A percentile compares a stretch with the other conserved stretches of the same genome.
These are phyloP conservation scores for Drepana arcuata DNA, from an alignment of 1,140 invertebrate genomes.

Conservation along the genomic window DNA sequence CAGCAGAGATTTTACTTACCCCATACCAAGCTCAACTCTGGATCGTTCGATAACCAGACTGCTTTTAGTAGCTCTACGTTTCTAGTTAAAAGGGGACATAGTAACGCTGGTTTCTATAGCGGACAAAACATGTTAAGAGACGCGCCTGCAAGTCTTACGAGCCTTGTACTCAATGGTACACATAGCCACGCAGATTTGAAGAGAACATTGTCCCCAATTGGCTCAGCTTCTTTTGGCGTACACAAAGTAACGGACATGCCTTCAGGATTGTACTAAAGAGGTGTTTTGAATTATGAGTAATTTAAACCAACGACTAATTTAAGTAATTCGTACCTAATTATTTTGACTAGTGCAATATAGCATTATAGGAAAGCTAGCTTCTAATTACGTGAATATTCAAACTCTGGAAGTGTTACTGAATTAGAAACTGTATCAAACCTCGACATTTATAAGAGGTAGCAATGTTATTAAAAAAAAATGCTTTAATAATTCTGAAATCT, in stretches of 20 bases:
- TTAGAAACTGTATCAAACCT: too few relatives aligned
- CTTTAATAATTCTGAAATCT: too few relatives aligned
- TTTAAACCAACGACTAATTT: constrained; percentile 66
- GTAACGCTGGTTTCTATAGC: constrained; percentile 75
- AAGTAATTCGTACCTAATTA: constrained; percentile 51
- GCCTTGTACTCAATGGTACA: constrained; percentile 51
- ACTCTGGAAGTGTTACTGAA: too few relatives aligned
- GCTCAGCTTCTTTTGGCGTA: constrained; percentile 49
- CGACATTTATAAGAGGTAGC: too few relatives aligned
- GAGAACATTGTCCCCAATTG: constrained; percentile 49
- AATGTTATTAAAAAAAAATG: too few relatives aligned
- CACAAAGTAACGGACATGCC: constrained; percentile 80
- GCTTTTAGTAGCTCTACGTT: constrained; percentile 64
- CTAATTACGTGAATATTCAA: too few relatives aligned
- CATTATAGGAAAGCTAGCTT: constrained; percentile 21
- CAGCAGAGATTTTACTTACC: constrained; percentile 51
- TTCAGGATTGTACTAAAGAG: constrained; percentile 78
- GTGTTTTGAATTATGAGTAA: constrained; percentile 23
- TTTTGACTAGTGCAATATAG: constrained; percentile 57
- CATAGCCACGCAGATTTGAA: constrained; percentile 57
- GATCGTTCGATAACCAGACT: constrained; percentile 42
- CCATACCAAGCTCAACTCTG: constrained; percentile 42
- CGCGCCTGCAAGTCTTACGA: constrained; percentile 59
- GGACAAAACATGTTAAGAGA: constrained; percentile 65
- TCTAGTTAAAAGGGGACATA: constrained; percentile 74